Percentiles rank a stretch among this genome's conserved stretches.
Conservation (phyloP, 1,140 invertebrate genomes). For the Heliothis subflexa region DNA sequence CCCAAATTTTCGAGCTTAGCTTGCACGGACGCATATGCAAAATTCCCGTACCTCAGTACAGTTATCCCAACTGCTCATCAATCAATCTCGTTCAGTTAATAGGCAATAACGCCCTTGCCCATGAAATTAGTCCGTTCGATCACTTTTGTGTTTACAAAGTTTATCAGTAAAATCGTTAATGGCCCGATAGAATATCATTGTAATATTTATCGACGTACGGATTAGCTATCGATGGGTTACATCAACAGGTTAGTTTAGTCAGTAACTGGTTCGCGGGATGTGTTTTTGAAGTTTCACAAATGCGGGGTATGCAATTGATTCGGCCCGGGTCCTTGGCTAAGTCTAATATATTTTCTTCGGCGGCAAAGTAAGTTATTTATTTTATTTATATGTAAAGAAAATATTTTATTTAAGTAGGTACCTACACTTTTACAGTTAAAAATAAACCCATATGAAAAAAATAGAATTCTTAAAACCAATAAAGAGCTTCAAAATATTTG, state of each 20-base stretch:
- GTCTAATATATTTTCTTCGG: not conserved
- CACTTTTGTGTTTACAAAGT: slow-evolving; percentile 55
- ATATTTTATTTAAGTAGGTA: no score
- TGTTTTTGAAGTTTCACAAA: not conserved
- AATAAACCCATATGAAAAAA: no score
- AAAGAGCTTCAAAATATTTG: no score
- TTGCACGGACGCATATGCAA: not conserved
- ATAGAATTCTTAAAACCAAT: no score
- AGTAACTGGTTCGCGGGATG: not conserved
- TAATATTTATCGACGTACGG: slow-evolving; percentile 54
- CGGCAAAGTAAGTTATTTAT: slow-evolving; percentile 10
- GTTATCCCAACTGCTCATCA: not conserved
- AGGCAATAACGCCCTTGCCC: slow-evolving; percentile 52
- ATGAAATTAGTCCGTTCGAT: slow-evolving; percentile 57
- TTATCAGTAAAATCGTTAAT: slow-evolving; percentile 60
- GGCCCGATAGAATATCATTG: slow-evolving; percentile 60
- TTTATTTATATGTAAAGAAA: not conserved
- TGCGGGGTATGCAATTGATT: slow-evolving; percentile 33
- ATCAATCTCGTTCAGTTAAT: not conserved
- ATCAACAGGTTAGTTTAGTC: not conserved
- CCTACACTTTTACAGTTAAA: no score
- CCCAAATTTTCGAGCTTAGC: no score
- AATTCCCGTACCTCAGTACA: not conserved
- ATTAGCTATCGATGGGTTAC: slow-evolving; percentile 25
- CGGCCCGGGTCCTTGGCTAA: not conserved